Evolutionary conservation across 2,797 vertebrate genomes (phyloP).

Genomic region (Nothura maculosa): DNA sequence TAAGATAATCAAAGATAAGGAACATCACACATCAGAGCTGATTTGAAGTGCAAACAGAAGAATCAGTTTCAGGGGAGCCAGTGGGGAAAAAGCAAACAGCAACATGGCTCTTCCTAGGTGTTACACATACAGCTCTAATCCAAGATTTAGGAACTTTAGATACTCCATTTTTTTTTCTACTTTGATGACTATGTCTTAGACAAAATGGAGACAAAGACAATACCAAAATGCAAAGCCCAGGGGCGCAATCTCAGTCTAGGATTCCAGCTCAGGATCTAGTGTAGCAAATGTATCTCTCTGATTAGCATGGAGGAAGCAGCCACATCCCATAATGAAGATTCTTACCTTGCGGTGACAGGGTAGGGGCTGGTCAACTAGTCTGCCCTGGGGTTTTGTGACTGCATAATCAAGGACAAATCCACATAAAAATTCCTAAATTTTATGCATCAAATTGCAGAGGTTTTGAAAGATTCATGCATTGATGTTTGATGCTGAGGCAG

Average conservation of each 20-base stretch:
- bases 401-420: not conserved
- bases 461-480: not conserved
- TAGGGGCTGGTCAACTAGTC: not conserved
- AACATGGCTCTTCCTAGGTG: not conserved
- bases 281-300: not conserved
- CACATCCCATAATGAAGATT: not conserved
- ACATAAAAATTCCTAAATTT: not conserved
- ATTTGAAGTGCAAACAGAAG: not conserved
- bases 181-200: not conserved
- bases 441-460: not conserved
- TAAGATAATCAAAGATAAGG: not conserved
- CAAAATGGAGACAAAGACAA: not conserved
- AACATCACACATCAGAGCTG: not conserved
- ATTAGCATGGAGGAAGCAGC: not conserved
- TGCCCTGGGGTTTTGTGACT: not conserved
- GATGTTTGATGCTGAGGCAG: not conserved
- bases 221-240: not conserved
- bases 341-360: not conserved
- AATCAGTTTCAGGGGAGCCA: not conserved
- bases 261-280: not conserved
- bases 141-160: not conserved
- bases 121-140: not conserved
- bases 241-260: accelerated
- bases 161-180: not conserved
- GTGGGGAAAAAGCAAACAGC: not conserved